phyloP scores from a whole-genome alignment of 2,113 vertebrate species.

The Choloepus hoffmanni region DNA sequence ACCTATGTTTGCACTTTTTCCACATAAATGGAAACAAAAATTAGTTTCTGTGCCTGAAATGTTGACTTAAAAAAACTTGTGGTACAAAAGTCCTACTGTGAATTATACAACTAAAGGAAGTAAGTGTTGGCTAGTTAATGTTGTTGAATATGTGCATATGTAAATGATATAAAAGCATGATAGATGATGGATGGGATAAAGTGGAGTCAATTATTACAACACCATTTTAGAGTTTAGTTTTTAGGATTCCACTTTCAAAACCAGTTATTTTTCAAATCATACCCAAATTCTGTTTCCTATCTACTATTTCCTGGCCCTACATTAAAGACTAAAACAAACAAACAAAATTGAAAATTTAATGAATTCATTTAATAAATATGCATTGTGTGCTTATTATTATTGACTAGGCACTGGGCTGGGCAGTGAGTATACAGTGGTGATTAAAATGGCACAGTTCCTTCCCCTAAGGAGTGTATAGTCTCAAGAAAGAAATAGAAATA shows the following conservation, averaged over 20 bases:
- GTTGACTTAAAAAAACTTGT: neutral
- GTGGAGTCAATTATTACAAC: neutral
- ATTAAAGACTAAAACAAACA: neutral
- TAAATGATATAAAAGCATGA: neutral
- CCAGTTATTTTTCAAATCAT: neutral
- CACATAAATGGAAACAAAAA: neutral
- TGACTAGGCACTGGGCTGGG: neutral
- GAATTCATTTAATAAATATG: neutral
- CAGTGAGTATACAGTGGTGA: neutral
- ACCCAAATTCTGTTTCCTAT: neutral
- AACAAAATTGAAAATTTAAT: neutral
- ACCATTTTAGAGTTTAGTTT: neutral
- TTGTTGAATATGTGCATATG: neutral
- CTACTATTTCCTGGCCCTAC: neutral
- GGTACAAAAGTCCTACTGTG: neutral
- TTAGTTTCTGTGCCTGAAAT: neutral
- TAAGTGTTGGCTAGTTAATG: neutral
- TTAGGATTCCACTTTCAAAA: neutral
- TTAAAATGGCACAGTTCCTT: neutral
- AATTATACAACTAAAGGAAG: conserved; percentile 43
- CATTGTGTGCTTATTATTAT: neutral
- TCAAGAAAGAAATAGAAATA: neutral
- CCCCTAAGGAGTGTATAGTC: neutral
- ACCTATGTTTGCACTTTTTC: neutral
- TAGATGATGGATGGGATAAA: neutral